Base-by-base conservation (phyloP, 1,140 invertebrate species). In the Drosophila lowei region DNA sequence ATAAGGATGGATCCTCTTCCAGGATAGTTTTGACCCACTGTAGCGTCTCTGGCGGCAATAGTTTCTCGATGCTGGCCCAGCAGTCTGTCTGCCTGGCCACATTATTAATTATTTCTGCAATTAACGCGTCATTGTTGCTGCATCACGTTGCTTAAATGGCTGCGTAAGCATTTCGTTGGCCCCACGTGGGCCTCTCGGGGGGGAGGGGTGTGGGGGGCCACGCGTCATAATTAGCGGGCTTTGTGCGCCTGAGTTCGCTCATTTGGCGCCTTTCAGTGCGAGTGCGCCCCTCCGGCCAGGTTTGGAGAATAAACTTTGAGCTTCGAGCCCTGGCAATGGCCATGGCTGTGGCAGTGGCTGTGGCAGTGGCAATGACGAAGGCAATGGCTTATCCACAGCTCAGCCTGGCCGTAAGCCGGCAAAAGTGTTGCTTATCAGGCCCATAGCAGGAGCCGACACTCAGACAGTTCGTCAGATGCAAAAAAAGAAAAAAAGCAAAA, bases 91-190 rank as follows among this genome's bases (percentile, higher is more conserved):
- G 41, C 38, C 9, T 9, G 25, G 54, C 44, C 73, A 77, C 73
- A 73, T 88, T 88, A 88, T 88, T 88, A 88, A 88, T 88, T 88
- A 88, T 88, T 84, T 88, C 72, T 70, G 79, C 83, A 89, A 88
- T 88, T 89, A 88, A 83, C 61, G 83, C 76, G 57, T 66, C 78
- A 89, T 88, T 88, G 84, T 88, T 88, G 75, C 83, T 88, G 78
- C 78, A 88, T 86, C 83, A 86, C 66, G 83, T 75, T 62, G 77
- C 48, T 61, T 77, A 75, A 86, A 71, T 41, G 77, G 48, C 74
- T 77, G 70, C 70, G 77, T 88, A 88, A 86, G 83, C 81, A 71
- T 71, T 74, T 61, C 5, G 44, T 18, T 42, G 41, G 28, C 8
- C 28, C 55, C 8, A 41, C 13, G 54, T 7, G 23, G 16, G 0